These are phyloP conservation scores for Psittacula derbiana DNA, from an alignment of 2,797 vertebrate species.

Conservation along the genomic window DNA sequence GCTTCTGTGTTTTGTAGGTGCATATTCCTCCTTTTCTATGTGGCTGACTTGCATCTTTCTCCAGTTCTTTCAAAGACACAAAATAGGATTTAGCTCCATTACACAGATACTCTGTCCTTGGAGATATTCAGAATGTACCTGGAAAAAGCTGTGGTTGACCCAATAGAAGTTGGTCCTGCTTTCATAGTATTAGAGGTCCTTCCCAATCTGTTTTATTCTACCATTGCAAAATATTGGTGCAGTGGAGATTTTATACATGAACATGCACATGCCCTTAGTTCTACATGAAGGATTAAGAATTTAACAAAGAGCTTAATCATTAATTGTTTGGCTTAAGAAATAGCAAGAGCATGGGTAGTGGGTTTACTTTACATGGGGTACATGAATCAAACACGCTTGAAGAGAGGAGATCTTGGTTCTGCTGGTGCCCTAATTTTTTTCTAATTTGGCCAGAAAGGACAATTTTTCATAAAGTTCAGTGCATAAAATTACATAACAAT, in stretches of 20 bases:
- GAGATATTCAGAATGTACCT: not conserved
- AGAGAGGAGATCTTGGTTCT: not conserved
- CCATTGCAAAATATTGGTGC: not conserved
- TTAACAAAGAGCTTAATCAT: conserved; percentile 2
- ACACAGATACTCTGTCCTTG: not conserved
- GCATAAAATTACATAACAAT: not conserved
- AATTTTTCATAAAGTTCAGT: not conserved
- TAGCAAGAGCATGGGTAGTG: not conserved
- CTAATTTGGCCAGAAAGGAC: not conserved
- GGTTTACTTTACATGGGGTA: not conserved
- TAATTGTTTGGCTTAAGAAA: not conserved
- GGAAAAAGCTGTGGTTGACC: not conserved
- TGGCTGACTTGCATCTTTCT: not conserved
- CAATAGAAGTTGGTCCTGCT: not conserved
- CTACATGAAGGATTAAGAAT: not conserved
- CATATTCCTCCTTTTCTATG: not conserved
- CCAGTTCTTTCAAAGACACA: not conserved
- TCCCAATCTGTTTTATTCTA: not conserved
- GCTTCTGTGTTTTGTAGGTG: not conserved
- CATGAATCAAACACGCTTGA: not conserved
- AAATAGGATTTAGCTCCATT: not conserved
- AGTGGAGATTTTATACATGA: not conserved
- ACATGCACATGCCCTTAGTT: not conserved
- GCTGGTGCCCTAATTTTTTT: not conserved
- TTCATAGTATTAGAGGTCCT: not conserved